These are phyloP conservation scores for Cyrtorhinus lividipennis DNA, from an alignment of 1,140 invertebrate genomes.

Conservation along the genomic window DNA sequence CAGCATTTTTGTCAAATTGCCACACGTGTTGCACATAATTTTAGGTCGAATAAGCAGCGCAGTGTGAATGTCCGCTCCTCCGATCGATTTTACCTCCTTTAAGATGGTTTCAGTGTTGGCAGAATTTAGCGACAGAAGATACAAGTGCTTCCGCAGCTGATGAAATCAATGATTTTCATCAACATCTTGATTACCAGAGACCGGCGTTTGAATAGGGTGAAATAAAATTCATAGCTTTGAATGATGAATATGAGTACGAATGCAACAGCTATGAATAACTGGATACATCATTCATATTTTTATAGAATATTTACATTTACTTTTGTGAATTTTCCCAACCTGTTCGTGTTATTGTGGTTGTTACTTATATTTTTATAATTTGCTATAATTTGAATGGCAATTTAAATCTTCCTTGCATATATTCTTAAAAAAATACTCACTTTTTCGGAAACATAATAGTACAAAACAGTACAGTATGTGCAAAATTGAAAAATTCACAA, in stretches of 20 bases:
- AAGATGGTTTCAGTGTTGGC: neutral
- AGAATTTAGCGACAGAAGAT: neutral
- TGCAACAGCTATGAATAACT: no score
- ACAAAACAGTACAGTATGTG: no score
- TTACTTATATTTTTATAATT: no score
- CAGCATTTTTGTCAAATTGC: neutral
- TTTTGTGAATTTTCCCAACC: neutral
- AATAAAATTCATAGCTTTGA: neutral
- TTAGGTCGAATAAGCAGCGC: neutral
- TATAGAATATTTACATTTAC: neutral
- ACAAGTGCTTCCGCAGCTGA: neutral
- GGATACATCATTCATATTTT: no score
- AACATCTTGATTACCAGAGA: neutral
- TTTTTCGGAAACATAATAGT: no score
- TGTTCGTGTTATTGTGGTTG: no score
- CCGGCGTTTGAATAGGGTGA: neutral
- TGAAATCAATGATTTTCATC: neutral
- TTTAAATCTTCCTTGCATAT: no score
- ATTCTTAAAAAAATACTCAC: no score
- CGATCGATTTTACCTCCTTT: neutral
- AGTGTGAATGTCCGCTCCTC: neutral
- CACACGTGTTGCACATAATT: neutral
- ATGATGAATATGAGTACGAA: neutral
- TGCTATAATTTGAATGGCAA: no score
- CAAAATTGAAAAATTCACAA: no score